phyloP scores from a whole-genome alignment of 2,113 vertebrate species.

The Zootoca vivipara region DNA sequence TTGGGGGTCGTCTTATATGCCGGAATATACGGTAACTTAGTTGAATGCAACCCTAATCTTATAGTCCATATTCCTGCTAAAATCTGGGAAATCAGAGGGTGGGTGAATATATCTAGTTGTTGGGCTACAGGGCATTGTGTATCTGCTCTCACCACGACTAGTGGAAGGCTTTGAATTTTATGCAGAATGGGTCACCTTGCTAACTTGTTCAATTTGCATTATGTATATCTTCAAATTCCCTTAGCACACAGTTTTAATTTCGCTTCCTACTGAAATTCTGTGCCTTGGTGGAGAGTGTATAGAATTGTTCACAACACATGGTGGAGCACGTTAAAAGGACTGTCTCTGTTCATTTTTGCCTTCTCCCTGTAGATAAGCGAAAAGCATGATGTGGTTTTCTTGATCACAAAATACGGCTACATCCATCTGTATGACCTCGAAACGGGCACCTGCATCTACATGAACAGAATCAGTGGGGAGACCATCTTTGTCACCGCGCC shows the following conservation, averaged over 20 bases:
- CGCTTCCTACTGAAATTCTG: not conserved
- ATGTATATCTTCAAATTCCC: not conserved
- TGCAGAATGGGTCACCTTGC: not conserved
- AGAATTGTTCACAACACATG: not conserved
- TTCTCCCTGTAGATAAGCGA: constrained; percentile 86
- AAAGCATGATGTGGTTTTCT: constrained; percentile 96
- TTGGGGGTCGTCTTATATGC: too few species aligned
- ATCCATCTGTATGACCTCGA: constrained; percentile 98
- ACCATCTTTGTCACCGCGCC: constrained; percentile 98
- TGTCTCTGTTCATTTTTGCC: not conserved
- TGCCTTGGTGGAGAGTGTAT: too few species aligned
- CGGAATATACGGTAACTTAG: too few species aligned
- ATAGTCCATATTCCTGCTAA: not conserved
- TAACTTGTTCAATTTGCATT: not conserved
- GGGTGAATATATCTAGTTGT: not conserved
- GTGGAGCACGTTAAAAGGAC: not conserved
- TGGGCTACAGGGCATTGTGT: not conserved
- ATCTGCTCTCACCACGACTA: not conserved
- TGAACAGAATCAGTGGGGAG: constrained; percentile 98
- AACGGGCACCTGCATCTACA: constrained; percentile 98
- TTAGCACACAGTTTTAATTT: not conserved
- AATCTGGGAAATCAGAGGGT: not conserved
- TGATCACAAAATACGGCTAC: constrained; percentile 98
- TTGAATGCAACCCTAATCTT: not conserved
- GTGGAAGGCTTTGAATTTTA: not conserved